phyloP scores from a whole-genome alignment of 2,797 vertebrate species.

The Tokudaia tokunoshimensis region DNA sequence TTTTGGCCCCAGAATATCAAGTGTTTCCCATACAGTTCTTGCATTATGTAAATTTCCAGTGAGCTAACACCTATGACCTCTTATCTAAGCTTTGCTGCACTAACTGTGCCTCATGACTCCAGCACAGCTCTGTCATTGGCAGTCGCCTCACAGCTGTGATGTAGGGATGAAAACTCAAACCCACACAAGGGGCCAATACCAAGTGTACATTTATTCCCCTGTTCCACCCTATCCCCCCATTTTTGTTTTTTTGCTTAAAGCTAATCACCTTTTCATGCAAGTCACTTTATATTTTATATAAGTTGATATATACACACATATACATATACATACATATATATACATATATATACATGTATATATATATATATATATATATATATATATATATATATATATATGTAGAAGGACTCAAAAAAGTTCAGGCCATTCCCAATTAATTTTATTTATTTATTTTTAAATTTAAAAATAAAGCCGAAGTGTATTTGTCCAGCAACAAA shows the following conservation, averaged over 20 bases:
- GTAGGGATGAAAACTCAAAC: neutral
- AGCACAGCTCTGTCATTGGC: neutral
- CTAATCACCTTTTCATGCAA: neutral
- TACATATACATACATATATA: neutral
- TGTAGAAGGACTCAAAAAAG: neutral
- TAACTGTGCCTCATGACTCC: neutral
- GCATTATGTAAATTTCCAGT: neutral
- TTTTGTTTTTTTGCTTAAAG: neutral
- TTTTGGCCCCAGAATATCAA: neutral
- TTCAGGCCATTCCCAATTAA: neutral
- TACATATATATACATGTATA: too few species aligned
- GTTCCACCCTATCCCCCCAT: neutral
- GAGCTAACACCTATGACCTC: neutral
- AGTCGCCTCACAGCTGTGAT: neutral
- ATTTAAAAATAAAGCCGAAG: neutral
- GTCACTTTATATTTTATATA: neutral
- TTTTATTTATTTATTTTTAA: neutral
- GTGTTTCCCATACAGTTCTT: neutral
- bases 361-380: too few species aligned
- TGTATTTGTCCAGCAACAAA: neutral
- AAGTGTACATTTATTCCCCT: fast-evolving
- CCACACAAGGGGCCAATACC: neutral
- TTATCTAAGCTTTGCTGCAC: neutral
- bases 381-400: too few species aligned
- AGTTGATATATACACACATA: neutral